These are phyloP conservation scores for Drepana arcuata DNA, from an alignment of 1,140 invertebrate species.

Conservation along the genomic window DNA sequence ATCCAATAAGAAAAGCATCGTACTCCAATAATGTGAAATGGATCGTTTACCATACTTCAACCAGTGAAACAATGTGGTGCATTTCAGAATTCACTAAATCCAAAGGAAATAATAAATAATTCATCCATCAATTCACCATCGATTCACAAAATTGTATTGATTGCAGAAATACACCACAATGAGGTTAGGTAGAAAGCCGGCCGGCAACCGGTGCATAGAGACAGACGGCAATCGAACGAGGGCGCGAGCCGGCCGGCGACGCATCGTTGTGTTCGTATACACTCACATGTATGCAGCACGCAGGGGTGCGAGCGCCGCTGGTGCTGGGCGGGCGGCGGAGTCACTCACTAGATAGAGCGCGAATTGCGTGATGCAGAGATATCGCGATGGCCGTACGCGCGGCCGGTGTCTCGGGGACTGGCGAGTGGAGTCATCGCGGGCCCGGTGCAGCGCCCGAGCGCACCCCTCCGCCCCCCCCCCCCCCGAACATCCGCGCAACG, in stretches of 20 bases:
- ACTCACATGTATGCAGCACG: constrained; percentile 53
- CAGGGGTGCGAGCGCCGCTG: constrained; percentile 31
- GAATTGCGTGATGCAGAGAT: constrained; percentile 13
- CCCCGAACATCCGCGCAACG: constrained; percentile 44
- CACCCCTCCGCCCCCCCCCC: constrained; percentile 30
- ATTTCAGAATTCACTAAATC: too few species aligned
- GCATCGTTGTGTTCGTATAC: constrained; percentile 7
- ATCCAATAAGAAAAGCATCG: too few species aligned
- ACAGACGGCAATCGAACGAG: constrained; percentile 22
- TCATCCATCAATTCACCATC: too few species aligned
- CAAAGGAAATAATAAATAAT: too few species aligned
- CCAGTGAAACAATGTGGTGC: too few species aligned
- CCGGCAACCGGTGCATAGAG: constrained; percentile 19
- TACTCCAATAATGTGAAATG: too few species aligned
- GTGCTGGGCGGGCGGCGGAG: constrained; percentile 25
- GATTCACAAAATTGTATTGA: too few species aligned
- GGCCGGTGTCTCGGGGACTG: constrained; percentile 66
- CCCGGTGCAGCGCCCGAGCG: constrained; percentile 43
- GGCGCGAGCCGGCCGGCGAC: constrained; percentile 16
- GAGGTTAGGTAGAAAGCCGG: constrained; percentile 48
- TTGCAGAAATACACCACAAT: constrained; percentile 31
- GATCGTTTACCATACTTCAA: too few species aligned
- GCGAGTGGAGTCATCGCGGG: constrained; percentile 30
- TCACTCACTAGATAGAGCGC: constrained; percentile 24
- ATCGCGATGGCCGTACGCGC: constrained; percentile 57